These are phyloP conservation scores for Ctenomys sociabilis DNA, from an alignment of 2,113 vertebrate genomes.

Conservation along the genomic window DNA sequence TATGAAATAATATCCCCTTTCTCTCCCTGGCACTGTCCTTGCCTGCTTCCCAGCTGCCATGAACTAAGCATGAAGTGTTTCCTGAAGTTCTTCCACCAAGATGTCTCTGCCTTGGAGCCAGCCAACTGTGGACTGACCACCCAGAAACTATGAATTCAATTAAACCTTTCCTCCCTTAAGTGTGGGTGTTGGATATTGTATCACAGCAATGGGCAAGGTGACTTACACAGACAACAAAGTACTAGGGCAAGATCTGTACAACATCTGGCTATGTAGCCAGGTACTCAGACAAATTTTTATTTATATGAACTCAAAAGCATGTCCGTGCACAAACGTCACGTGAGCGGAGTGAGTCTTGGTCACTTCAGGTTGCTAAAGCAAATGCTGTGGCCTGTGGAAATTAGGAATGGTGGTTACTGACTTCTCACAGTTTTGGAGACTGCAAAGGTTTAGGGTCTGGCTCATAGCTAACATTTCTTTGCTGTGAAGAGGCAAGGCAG, in stretches of 20 bases:
- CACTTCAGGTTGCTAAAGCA: not conserved
- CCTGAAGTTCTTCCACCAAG: not conserved
- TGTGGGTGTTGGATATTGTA: not conserved
- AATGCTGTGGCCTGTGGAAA: not conserved
- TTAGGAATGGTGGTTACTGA: not conserved
- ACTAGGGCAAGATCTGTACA: not conserved
- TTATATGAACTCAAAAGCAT: not conserved
- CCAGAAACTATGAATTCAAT: not conserved
- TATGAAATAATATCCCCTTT: not conserved
- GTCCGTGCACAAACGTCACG: not conserved
- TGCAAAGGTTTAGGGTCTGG: not conserved
- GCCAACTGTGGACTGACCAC: not conserved
- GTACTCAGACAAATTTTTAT: not conserved
- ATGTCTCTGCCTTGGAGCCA: not conserved
- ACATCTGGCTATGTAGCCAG: not conserved
- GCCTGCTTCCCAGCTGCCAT: not conserved
- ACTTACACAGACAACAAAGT: not conserved
- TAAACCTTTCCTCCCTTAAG: not conserved
- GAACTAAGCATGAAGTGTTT: not conserved
- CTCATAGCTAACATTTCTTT: not conserved
- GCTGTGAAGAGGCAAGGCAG: not conserved
- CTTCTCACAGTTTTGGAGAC: not conserved
- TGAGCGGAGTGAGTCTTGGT: not conserved
- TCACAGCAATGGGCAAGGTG: not conserved
- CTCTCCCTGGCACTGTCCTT: not conserved